Conservation (phyloP, 1,140 invertebrate species). For the Delia radicum region DNA sequence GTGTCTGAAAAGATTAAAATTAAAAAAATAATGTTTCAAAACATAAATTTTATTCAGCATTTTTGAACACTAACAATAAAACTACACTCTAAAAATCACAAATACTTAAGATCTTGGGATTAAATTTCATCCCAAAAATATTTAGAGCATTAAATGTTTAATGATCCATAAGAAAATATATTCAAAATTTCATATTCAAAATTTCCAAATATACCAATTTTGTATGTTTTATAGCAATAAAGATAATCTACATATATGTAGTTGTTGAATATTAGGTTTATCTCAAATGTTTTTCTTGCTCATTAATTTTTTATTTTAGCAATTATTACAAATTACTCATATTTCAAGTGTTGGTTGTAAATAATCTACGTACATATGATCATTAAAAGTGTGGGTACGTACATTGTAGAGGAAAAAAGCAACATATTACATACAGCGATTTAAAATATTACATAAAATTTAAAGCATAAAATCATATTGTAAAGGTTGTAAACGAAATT, state of each 20-base stretch:
- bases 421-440: no score
- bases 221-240: not conserved
- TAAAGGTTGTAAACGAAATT: no score
- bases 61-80: no score
- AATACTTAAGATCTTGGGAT: no score
- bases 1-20: constrained; percentile 14
- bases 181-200: no score
- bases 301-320: not conserved
- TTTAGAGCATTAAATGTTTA: no score
- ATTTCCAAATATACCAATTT: no score
- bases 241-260: not conserved
- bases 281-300: not conserved
- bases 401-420: not conserved
- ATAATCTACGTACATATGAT: no score
- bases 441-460: not conserved
- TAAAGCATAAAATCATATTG: not conserved
- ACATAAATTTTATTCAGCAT: no score
- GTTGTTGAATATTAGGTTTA: not conserved
- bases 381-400: not conserved
- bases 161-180: not conserved
- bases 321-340: not conserved
- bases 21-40: not conserved
- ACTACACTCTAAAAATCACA: no score
- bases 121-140: no score
- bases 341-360: no score